phyloP scores from a whole-genome alignment of 2,113 vertebrate species.

The Polypterus bichir region DNA sequence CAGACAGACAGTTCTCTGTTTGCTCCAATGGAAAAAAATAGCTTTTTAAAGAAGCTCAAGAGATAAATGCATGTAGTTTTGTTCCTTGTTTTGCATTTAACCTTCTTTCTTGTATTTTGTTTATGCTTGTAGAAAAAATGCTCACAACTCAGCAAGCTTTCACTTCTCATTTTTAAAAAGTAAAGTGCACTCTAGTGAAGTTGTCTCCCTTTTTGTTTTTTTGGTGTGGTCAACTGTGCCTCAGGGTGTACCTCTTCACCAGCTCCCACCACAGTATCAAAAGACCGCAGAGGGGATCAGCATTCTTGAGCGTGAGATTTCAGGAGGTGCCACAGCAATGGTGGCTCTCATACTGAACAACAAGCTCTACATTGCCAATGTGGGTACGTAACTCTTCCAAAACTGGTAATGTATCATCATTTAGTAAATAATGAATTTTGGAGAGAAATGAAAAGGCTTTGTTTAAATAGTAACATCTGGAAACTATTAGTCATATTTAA shows the following conservation, averaged over 20 bases:
- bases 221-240: conserved; percentile 12
- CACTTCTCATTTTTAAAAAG: conserved; percentile 7
- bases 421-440: too few species aligned
- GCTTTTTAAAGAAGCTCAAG: too few species aligned
- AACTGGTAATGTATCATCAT: too few species aligned
- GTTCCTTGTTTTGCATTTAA: too few species aligned
- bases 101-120: too few species aligned
- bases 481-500: too few species aligned
- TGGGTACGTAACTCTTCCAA: conserved; percentile 54
- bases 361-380: conserved; percentile 86
- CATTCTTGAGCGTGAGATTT: conserved; percentile 77
- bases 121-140: not conserved
- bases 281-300: conserved; percentile 82
- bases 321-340: conserved; percentile 81
- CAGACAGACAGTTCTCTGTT: too few species aligned
- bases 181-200: not conserved
- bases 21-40: too few species aligned
- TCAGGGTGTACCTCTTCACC: conserved; percentile 68
- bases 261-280: conserved; percentile 71
- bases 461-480: too few species aligned
- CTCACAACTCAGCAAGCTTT: not conserved
- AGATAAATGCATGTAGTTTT: too few species aligned
- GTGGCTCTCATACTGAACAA: conserved; percentile 85
- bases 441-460: too few species aligned
- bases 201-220: not conserved